Percentiles rank a stretch among this genome's conserved stretches.
These are phyloP conservation scores for Pentalonia nigronervosa DNA, from an alignment of 1,140 invertebrate species.

Conservation along the genomic window DNA sequence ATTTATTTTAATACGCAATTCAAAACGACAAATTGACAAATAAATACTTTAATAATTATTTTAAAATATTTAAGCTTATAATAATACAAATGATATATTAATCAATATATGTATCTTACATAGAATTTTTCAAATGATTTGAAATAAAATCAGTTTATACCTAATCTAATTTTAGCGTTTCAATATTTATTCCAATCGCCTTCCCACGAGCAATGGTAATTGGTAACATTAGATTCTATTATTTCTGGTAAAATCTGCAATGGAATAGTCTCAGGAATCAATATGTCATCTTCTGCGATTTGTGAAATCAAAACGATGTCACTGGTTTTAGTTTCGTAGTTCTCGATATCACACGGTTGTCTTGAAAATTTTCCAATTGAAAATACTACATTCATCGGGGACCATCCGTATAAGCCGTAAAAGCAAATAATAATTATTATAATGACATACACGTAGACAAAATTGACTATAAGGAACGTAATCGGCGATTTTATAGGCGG, in stretches of 20 bases:
- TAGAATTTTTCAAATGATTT: rapidly evolving
- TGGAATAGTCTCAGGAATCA: background rate
- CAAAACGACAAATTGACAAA: too few relatives aligned
- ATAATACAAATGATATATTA: background rate
- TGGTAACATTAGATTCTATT: background rate
- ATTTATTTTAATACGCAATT: too few relatives aligned
- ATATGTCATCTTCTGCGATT: background rate
- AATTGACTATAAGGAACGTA: background rate
- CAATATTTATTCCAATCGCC: background rate
- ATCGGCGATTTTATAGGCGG: background rate
- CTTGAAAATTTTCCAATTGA: background rate
- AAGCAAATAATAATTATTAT: background rate
- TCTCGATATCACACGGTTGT: background rate
- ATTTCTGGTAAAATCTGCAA: background rate
- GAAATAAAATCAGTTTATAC: background rate
- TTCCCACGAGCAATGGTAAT: background rate
- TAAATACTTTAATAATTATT: background rate
- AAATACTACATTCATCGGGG: background rate
- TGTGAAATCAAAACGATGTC: background rate
- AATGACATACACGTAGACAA: background rate
- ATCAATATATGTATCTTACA: background rate
- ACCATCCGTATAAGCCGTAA: background rate
- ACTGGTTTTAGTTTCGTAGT: too few relatives aligned
- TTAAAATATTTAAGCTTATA: background rate
- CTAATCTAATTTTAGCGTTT: background rate